Evolutionary conservation across 2,888 invertebrate genomes (phyloP).

Genomic region (Tanypteryx hageni): DNA sequence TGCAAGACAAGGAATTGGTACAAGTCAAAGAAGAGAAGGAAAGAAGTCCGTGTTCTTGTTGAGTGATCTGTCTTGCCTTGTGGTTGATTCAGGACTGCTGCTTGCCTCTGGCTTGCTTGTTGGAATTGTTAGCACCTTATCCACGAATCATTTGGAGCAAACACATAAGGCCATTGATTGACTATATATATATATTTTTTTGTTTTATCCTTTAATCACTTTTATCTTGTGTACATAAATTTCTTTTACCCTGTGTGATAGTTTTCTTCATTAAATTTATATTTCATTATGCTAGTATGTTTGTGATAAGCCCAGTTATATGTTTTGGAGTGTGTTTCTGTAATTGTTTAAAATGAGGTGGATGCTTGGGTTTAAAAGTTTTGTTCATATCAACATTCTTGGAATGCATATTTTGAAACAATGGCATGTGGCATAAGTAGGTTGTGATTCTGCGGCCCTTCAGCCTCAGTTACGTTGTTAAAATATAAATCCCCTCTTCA

Average conservation of each 20-base stretch:
- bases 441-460: too few relatives aligned
- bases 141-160: background rate
- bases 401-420: too few relatives aligned
- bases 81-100: background rate
- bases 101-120: background rate
- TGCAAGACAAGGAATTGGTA: constrained; percentile 30
- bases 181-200: background rate
- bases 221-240: constrained; percentile 4
- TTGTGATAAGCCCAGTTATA: background rate
- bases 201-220: background rate
- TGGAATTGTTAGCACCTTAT: background rate
- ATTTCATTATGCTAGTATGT: background rate
- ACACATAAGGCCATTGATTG: background rate
- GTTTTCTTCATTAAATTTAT: constrained; percentile 32
- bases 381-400: background rate
- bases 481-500: too few relatives aligned
- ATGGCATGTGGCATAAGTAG: too few relatives aligned
- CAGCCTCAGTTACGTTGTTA: too few relatives aligned
- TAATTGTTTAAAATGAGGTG: background rate
- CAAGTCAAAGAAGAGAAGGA: constrained; percentile 42
- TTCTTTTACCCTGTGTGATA: constrained; percentile 6
- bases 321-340: background rate
- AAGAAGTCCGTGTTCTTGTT: constrained; percentile 37
- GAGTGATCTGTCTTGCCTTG: background rate
- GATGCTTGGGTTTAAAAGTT: background rate